Conservation (phyloP, 2,888 invertebrate genomes). For the Lapara coniferarum region DNA sequence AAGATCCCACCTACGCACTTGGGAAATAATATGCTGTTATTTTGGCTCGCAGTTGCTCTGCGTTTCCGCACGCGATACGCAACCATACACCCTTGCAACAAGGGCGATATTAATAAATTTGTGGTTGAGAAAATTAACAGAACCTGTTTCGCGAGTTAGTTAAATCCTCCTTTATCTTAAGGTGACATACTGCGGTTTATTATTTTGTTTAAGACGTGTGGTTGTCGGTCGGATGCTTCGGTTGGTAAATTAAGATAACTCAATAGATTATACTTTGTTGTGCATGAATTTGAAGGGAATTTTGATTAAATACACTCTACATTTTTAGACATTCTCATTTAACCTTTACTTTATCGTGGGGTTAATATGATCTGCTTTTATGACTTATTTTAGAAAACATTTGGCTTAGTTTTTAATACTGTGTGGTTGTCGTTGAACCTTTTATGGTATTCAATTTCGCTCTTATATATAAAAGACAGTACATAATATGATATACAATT, state of each 20-base stretch:
- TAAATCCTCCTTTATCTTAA: constrained; percentile 77
- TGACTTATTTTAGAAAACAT: no score
- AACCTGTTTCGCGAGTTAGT: constrained; percentile 74
- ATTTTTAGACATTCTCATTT: background rate
- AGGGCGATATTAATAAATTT: constrained; percentile 52
- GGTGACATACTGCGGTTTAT: constrained; percentile 76
- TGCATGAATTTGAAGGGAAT: background rate
- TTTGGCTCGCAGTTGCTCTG: constrained; percentile 48
- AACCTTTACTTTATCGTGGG: no score
- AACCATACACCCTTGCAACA: constrained; percentile 37
- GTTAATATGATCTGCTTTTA: no score
- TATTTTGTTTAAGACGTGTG: constrained; percentile 73
- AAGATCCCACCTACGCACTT: constrained; percentile 72
- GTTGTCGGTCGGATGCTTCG: constrained; percentile 32
- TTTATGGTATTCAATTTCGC: no score
- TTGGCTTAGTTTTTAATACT: no score
- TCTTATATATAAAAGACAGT: no score
- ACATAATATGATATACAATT: no score
- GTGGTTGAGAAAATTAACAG: constrained; percentile 14
- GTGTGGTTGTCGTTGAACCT: no score
- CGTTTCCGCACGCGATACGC: constrained; percentile 30
- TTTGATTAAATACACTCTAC: background rate
- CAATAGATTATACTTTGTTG: constrained; percentile 25
- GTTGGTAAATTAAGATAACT: constrained; percentile 28
- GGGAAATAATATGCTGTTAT: constrained; percentile 74